Base-by-base conservation (phyloP, 2,888 invertebrate genomes). In the Dichetophora obliterata region DNA sequence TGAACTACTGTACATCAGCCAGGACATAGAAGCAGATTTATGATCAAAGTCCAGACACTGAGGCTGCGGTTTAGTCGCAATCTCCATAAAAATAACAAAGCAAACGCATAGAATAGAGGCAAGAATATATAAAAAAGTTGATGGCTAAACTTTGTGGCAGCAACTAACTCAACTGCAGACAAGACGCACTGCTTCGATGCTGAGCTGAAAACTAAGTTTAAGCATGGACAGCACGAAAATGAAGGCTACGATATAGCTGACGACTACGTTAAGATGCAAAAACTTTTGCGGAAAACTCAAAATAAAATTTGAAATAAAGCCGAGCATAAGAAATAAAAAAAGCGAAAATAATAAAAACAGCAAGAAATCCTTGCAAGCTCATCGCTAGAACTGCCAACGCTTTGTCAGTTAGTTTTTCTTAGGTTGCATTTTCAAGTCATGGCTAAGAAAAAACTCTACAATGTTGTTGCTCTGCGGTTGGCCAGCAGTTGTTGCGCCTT, bases 1-100 rank as follows among this genome's bases (percentile, higher is more conserved):
- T 75, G 65, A 50, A 70, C 66, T 66, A 54, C 8, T 66, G 66
- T 66, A 66, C 76, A 73, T 77, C 75, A 72, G 57, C 77, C 81
- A 83, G 84, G 81, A 82, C 84, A 82, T 77, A 80, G 82, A 80
- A 77, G 80, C 78, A 84, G 85, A 88, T 88, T 88, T 88, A 88
- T 88, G 83, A 80, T 82, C 82, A 80, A 82, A 80, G 83, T 83
- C 85, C 85, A 87, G 82, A 83, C 85, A 82, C 80, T 71, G 75
- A 73, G 27, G 78, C 72, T 76, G 75, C 74, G 79, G 78, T 80
- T 82, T 76, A 78, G 22, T 66, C 61, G 68, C 31, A 80, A 50
- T 48, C 59, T 65, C 71, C 70, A 68, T 73, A 75, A 24, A 48
- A 75, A 54, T 48, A 48, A 19, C 52, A 52, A 24, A 61, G 52